These are phyloP conservation scores for Coryphaenoides rupestris DNA, from an alignment of 2,113 vertebrate genomes.

Conservation along the genomic window DNA sequence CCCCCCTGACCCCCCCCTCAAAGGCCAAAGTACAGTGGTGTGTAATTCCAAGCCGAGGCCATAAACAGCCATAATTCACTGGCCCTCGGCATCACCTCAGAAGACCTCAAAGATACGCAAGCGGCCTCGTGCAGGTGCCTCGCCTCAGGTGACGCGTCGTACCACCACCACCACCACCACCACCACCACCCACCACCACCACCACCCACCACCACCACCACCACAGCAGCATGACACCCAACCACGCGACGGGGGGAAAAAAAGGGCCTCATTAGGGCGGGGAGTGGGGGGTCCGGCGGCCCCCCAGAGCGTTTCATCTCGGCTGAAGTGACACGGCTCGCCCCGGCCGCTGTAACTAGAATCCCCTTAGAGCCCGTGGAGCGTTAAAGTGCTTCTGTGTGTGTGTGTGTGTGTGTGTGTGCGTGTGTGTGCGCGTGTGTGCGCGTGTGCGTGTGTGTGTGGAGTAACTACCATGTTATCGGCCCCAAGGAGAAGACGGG, in stretches of 20 bases:
- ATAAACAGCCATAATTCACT: constrained; percentile 54
- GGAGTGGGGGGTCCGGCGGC: background rate
- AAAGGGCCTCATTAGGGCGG: constrained; percentile 23
- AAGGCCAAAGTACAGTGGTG: constrained; percentile 39
- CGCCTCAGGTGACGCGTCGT: constrained; percentile 53
- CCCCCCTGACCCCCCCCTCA: constrained; percentile 34
- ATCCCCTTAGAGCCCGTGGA: constrained; percentile 16
- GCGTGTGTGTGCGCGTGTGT: too few species aligned
- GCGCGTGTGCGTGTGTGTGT: too few species aligned
- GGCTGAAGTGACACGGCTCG: constrained; percentile 22
- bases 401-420: too few species aligned
- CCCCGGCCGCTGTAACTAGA: constrained; percentile 25
- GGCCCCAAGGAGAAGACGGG: too few species aligned
- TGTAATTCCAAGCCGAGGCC: constrained; percentile 58
- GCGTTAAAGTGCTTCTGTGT: background rate
- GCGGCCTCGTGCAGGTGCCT: constrained; percentile 43
- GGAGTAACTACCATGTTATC: constrained; percentile 10
- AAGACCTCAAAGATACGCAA: constrained; percentile 24
- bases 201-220: too few species aligned
- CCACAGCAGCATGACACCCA: constrained; percentile 11
- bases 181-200: too few species aligned
- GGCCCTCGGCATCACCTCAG: constrained; percentile 16
- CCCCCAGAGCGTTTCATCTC: constrained; percentile 29
- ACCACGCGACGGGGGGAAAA: constrained; percentile 5
- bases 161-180: too few species aligned